phyloP scores from a whole-genome alignment of 2,888 invertebrate species.

The Microctonus hyperodae region DNA sequence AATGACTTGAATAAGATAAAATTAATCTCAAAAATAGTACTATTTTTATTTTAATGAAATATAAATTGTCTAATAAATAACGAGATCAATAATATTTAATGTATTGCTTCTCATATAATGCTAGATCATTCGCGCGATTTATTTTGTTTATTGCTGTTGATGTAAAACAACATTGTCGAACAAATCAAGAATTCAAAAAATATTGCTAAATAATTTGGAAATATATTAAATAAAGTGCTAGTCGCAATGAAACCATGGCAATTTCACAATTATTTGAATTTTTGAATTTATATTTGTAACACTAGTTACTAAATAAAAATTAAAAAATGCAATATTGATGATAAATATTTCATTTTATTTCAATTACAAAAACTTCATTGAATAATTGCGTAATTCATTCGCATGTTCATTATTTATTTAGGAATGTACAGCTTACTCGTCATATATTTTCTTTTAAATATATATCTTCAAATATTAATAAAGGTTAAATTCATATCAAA shows the following conservation, averaged over 20 bases:
- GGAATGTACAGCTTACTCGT: constrained; percentile 16
- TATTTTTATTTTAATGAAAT: no score
- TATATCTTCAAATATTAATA: background rate
- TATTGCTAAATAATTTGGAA: no score
- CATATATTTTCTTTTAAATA: no score
- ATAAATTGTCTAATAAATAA: no score
- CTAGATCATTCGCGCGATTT: no score
- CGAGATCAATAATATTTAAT: no score
- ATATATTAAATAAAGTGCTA: background rate
- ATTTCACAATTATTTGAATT: background rate
- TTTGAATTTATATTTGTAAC: background rate
- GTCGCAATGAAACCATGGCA: constrained; percentile 2
- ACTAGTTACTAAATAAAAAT: background rate
- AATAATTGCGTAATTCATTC: background rate
- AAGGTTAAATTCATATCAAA: background rate
- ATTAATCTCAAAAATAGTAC: no score
- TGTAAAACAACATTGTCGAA: no score
- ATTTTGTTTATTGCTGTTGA: no score
- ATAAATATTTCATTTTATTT: constrained; percentile 45
- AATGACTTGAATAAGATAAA: no score
- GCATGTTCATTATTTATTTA: background rate
- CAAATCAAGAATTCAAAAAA: no score
- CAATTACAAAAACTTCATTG: constrained; percentile 33
- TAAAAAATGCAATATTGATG: constrained; percentile 28
- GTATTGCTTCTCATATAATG: no score